phyloP scores from a whole-genome alignment of 2,113 vertebrate genomes.

The Lophura nycthemera region DNA sequence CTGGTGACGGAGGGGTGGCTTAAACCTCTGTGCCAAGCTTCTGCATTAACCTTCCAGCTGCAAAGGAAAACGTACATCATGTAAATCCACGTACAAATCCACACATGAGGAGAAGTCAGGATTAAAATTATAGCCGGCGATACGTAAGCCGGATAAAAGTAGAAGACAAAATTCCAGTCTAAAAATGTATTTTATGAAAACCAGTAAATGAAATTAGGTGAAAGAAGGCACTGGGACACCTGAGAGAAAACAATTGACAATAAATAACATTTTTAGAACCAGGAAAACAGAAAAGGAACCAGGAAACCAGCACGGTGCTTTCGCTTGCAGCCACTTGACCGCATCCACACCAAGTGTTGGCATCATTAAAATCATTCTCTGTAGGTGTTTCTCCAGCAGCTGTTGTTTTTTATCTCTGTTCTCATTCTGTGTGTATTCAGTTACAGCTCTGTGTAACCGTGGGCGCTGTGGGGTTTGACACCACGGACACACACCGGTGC shows the following conservation, averaged over 20 bases:
- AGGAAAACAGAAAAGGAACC: background rate
- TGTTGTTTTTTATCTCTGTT: background rate
- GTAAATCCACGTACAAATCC: background rate
- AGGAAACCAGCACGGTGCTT: background rate
- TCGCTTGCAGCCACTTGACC: background rate
- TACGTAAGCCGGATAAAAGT: background rate
- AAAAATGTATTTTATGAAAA: background rate
- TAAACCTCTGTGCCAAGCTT: background rate
- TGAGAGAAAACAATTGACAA: background rate
- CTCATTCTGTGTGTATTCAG: fast-evolving
- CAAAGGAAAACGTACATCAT: background rate
- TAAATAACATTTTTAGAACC: background rate
- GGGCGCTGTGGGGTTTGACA: background rate
- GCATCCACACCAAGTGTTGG: fast-evolving
- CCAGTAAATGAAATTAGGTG: background rate
- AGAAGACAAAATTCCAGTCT: background rate
- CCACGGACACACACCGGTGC: fast-evolving
- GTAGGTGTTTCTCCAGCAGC: background rate
- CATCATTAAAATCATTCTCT: background rate
- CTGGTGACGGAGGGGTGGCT: background rate
- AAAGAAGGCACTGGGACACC: background rate
- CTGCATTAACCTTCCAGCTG: background rate
- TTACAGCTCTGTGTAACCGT: background rate
- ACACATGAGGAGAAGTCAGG: background rate
- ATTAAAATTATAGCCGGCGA: background rate